These are phyloP conservation scores for Scrobipalpa atriplicella DNA, from an alignment of 2,888 invertebrate species.

Conservation along the genomic window DNA sequence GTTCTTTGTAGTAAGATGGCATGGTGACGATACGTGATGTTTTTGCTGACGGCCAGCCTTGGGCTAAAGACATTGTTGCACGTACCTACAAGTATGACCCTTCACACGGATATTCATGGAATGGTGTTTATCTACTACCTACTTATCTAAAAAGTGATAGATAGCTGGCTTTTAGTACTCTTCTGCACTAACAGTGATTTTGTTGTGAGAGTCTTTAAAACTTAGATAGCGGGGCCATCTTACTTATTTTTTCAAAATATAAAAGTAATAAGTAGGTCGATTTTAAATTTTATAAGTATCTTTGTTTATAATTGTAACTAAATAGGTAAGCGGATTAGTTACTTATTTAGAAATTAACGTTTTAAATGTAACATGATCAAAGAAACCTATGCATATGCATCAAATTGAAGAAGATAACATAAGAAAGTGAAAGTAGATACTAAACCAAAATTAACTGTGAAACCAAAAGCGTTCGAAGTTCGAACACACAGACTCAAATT, in stretches of 20 bases:
- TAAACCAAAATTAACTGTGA: not conserved
- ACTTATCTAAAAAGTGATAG: not conserved
- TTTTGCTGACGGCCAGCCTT: slow-evolving; percentile 36
- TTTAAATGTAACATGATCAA: not conserved
- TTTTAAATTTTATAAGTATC: no score
- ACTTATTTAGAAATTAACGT: no score
- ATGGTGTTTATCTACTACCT: slow-evolving; percentile 18
- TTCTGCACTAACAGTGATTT: not conserved
- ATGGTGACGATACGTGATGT: slow-evolving; percentile 40
- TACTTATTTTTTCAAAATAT: no score
- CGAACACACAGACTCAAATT: not conserved
- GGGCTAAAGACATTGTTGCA: slow-evolving; percentile 31
- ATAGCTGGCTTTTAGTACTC: not conserved
- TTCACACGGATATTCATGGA: slow-evolving; percentile 21
- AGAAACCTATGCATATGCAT: not conserved
- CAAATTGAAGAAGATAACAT: not conserved
- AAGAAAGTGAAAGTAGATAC: not conserved
- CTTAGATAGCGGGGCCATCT: no score
- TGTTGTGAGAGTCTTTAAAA: no score
- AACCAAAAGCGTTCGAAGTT: not conserved
- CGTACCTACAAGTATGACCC: slow-evolving; percentile 28
- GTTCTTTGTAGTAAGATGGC: not conserved
- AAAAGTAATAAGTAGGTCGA: no score
- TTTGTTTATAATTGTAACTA: no score
- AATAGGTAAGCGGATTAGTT: no score